Conservation (phyloP, 1,140 invertebrate species). For the Danaus plexippus region DNA sequence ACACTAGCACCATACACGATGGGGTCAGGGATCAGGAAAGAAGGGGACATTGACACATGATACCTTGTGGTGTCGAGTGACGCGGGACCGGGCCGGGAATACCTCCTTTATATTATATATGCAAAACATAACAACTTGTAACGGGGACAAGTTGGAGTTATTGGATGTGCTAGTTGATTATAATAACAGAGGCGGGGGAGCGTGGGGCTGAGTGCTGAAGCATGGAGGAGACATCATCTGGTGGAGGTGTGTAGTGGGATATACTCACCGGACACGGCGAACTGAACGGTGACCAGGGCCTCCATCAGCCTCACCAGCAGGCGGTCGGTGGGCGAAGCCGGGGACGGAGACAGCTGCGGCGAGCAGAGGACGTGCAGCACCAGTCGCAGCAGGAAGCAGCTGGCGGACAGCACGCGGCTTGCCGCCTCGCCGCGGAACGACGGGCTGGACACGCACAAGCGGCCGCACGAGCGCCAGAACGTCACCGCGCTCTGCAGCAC, state of each 20-base stretch:
- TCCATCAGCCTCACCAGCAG: slow-evolving; percentile 57
- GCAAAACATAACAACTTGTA: too few relatives aligned
- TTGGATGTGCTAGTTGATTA: too few relatives aligned
- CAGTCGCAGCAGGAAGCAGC: slow-evolving; percentile 55
- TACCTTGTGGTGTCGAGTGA: too few relatives aligned
- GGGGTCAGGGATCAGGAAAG: too few relatives aligned
- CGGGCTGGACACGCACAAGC: slow-evolving; percentile 73
- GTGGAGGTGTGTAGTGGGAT: background rate
- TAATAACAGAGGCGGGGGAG: too few relatives aligned
- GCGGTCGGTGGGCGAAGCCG: slow-evolving; percentile 27
- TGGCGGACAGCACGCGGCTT: slow-evolving; percentile 35
- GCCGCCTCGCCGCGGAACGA: slow-evolving; percentile 69
- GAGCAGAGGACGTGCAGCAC: slow-evolving; percentile 26
- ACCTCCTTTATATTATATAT: too few relatives aligned
- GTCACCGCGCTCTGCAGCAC: slow-evolving; percentile 51
- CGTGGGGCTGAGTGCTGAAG: too few relatives aligned
- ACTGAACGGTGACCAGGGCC: slow-evolving; percentile 59
- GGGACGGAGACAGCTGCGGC: background rate
- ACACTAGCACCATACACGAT: background rate
- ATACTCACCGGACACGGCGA: slow-evolving; percentile 56
- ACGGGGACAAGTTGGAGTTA: too few relatives aligned
- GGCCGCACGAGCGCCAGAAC: slow-evolving; percentile 74
- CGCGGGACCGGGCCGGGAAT: too few relatives aligned
- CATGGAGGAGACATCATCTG: too few relatives aligned
- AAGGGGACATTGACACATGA: too few relatives aligned